Evolutionary conservation across 2,797 vertebrate species (phyloP).

Genomic region (Cetoscarus ocellatus): DNA sequence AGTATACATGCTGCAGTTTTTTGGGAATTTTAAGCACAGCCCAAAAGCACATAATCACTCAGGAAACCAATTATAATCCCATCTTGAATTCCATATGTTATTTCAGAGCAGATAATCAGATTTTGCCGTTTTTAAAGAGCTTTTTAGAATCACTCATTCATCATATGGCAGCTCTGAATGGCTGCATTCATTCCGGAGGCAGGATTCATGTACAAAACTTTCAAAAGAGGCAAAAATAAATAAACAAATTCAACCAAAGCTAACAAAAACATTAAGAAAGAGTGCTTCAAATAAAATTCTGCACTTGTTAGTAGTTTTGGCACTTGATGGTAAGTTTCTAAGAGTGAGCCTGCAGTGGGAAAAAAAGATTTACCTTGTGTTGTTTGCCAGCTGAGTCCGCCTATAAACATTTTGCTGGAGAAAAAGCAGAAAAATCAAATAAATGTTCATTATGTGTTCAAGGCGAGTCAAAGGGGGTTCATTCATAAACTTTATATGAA

Average conservation of each 20-base stretch:
- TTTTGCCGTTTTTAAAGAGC: constrained; percentile 16
- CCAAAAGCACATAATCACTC: background rate
- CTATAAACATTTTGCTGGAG: constrained; percentile 98
- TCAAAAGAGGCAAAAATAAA: constrained; percentile 28
- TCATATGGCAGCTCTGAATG: constrained; percentile 54
- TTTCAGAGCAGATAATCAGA: background rate
- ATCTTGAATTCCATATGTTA: background rate
- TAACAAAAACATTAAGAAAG: constrained; percentile 29
- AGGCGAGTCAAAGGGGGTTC: constrained; percentile 5
- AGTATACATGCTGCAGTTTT: too few species aligned
- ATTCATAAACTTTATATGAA: background rate
- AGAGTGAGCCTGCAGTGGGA: constrained; percentile 22
- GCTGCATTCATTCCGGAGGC: constrained; percentile 56
- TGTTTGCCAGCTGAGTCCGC: constrained; percentile 98
- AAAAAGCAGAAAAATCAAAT: constrained; percentile 51
- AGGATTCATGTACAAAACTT: constrained; percentile 24
- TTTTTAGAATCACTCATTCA: constrained; percentile 25
- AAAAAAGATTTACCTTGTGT: constrained; percentile 92
- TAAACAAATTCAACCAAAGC: constrained; percentile 20
- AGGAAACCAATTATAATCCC: background rate
- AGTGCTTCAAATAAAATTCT: constrained; percentile 4
- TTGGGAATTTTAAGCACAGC: background rate
- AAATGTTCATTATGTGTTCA: constrained; percentile 27
- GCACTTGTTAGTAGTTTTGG: constrained; percentile 31
- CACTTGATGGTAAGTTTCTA: constrained; percentile 33